These are phyloP conservation scores for Agriopis aurantiaria DNA, from an alignment of 2,888 invertebrate species.

Conservation along the genomic window DNA sequence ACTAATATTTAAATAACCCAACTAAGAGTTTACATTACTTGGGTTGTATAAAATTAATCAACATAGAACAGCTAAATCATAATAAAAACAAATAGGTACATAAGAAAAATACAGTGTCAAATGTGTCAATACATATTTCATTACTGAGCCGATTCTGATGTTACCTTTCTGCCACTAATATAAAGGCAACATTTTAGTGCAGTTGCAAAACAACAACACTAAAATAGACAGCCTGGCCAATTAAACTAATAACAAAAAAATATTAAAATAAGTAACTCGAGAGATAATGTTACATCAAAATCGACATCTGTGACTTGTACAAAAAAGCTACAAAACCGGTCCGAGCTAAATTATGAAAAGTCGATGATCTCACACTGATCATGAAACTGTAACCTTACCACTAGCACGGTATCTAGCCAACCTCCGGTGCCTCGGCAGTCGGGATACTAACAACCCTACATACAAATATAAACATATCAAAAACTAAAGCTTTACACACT, in stretches of 20 bases:
- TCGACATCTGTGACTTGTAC: slow-evolving; percentile 2
- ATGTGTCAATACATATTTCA: slow-evolving; percentile 3
- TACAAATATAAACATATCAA: slow-evolving; percentile 64
- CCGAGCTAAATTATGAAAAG: slow-evolving; percentile 36
- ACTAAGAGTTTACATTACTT: neutral
- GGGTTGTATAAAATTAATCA: neutral
- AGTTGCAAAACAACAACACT: neutral
- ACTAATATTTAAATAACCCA: neutral
- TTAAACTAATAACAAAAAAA: neutral
- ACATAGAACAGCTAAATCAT: slow-evolving; percentile 8
- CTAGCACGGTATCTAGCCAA: slow-evolving; percentile 63
- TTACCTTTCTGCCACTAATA: neutral
- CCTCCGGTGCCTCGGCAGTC: slow-evolving; percentile 60
- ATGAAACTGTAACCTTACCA: slow-evolving; percentile 83
- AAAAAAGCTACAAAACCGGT: slow-evolving; percentile 30
- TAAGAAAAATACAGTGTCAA: slow-evolving; percentile 18
- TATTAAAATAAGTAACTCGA: neutral
- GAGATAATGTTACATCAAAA: neutral
- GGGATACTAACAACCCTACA: slow-evolving; percentile 33
- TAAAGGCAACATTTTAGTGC: neutral
- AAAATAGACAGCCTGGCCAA: neutral
- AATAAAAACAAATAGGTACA: slow-evolving; percentile 29
- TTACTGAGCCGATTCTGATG: neutral
- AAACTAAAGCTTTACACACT: slow-evolving; percentile 70
- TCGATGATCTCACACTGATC: slow-evolving; percentile 78